phyloP scores from a whole-genome alignment of 2,113 vertebrate genomes.

The Regulus satrapa region DNA sequence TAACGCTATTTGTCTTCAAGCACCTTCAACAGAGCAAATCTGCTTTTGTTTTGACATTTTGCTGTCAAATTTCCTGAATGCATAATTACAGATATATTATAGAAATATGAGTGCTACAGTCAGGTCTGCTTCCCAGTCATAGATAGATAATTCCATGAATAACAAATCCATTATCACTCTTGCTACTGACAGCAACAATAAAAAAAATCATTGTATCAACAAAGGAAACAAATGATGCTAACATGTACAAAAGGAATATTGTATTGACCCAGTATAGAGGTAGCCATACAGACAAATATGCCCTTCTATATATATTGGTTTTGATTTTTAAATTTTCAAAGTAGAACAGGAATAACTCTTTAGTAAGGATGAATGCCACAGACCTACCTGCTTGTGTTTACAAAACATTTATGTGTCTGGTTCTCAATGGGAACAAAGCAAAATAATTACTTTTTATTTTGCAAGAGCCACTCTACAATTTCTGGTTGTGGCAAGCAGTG shows the following conservation, averaged over 20 bases:
- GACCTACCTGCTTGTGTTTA: not conserved
- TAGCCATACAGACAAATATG: not conserved
- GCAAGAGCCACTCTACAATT: not conserved
- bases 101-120: slow-evolving; percentile 28
- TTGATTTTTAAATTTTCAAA: not conserved
- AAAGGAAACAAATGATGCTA: slow-evolving; percentile 45
- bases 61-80: slow-evolving; percentile 56
- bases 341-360: not conserved
- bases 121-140: slow-evolving; percentile 46
- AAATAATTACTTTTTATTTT: not conserved
- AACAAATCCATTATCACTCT: slow-evolving; percentile 46
- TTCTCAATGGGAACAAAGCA: not conserved
- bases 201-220: slow-evolving; percentile 39
- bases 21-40: slow-evolving; percentile 57
- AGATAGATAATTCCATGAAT: slow-evolving; percentile 48
- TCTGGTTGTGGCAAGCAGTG: not conserved
- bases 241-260: not conserved
- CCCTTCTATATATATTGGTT: not conserved
- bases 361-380: not conserved
- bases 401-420: not conserved
- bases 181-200: slow-evolving; percentile 44
- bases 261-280: not conserved
- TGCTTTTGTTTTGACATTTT: slow-evolving; percentile 63
- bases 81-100: slow-evolving; percentile 61
- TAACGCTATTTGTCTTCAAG: slow-evolving; percentile 39